A percentile compares a stretch with the other conserved stretches of the same genome.
Evolutionary conservation across 2,113 vertebrate species (phyloP).

Genomic region (Panthera tigris): DNA sequence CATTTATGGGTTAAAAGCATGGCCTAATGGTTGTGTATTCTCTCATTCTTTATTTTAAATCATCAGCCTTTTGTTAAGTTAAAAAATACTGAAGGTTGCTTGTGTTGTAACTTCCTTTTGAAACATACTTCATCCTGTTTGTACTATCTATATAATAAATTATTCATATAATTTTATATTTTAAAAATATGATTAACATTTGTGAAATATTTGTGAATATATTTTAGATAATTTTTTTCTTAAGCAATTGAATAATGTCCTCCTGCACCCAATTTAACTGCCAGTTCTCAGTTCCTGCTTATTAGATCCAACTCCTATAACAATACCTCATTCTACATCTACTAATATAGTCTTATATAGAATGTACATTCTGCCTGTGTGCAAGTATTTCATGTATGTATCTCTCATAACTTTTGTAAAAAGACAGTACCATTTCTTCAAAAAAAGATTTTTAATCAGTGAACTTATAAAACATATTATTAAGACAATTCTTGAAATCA

Average conservation of each 20-base stretch:
- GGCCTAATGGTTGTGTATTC: neutral
- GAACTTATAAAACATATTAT: neutral
- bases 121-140: neutral
- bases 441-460: neutral
- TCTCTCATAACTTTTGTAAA: neutral
- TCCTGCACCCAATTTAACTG: neutral
- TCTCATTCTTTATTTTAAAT: neutral
- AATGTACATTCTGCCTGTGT: neutral
- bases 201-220: neutral
- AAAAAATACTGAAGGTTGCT: neutral
- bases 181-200: neutral
- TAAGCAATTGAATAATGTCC: neutral
- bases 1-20: neutral
- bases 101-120: neutral
- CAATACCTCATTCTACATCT: neutral
- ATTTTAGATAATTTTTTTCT: neutral
- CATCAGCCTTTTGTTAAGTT: neutral
- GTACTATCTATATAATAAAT: neutral
- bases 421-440: neutral
- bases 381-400: neutral
- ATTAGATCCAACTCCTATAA: neutral
- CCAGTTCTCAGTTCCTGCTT: neutral
- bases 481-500: neutral
- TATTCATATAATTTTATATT: neutral
- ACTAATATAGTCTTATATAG: too few relatives aligned